phyloP scores from a whole-genome alignment of 1,140 invertebrate species.

The Myzus persicae region DNA sequence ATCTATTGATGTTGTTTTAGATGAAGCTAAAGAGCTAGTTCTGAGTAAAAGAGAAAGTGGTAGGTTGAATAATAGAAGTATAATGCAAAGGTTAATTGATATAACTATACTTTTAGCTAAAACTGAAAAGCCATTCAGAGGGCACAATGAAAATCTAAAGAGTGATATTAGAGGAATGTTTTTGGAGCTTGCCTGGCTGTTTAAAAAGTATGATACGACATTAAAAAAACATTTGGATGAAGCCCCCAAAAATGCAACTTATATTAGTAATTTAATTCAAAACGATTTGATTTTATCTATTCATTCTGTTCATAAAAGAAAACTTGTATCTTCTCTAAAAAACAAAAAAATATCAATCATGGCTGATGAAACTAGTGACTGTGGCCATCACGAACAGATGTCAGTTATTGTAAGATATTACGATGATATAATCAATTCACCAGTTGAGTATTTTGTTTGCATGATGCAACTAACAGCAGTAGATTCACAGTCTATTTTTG shows the following conservation, averaged over 20 bases:
- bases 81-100: constrained; percentile 6
- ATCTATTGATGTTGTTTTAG: not conserved
- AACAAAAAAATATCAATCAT: not conserved
- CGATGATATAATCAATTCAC: not conserved
- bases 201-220: constrained; percentile 50
- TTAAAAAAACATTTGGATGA: constrained; percentile 42
- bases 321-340: not conserved
- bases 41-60: not conserved
- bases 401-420: not conserved
- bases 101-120: constrained; percentile 38
- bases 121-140: constrained; percentile 1
- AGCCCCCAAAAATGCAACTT: constrained; percentile 45
- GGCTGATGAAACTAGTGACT: constrained; percentile 3
- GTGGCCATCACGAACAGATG: not conserved
- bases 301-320: constrained; percentile 1
- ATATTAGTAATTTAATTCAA: constrained; percentile 38
- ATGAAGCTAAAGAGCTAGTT: not conserved
- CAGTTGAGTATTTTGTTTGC: constrained; percentile 1
- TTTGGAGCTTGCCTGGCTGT: not conserved
- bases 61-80: not conserved
- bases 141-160: not conserved
- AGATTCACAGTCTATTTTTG: not conserved
- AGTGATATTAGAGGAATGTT: not conserved
- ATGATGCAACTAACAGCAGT: not conserved
- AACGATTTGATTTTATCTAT: constrained; percentile 40